Evolutionary conservation across 2,113 vertebrate genomes (phyloP), one percentile per base, ranked within the genome.

Genomic region (Pavo muticus): DNA sequence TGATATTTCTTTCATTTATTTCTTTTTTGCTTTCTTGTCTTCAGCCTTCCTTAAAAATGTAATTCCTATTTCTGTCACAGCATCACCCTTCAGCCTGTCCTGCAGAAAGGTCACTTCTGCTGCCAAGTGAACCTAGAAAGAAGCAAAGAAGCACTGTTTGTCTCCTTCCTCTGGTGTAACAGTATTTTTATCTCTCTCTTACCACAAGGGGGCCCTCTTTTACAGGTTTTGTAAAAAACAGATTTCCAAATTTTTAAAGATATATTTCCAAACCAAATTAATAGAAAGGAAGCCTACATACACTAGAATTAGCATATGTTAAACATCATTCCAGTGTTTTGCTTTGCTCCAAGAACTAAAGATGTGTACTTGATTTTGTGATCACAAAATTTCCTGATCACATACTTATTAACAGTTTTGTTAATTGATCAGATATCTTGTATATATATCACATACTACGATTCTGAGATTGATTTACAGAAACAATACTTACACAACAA

Each of bases 31-130:
- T 97, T 98, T 54, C 94, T 95, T 98, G 71, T 97, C 97, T 71
- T 98, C 97, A 72, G 75, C 75, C 84, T 97, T 98, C 92, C 95
- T 97, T 63, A 98, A 93, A 94, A 98, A 98, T 1, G 89, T 98
- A 85, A 98, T 98, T 96, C 97, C 97, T 95, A 98, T 98, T 98
- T 98, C 98, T 59, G 98, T 98, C 87, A 98, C 97, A 60, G 96
- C 96, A 93, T 98, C 98, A 0, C 98, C 98, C 92, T 97, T 98
- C 47, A 98, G 96, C 88, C 83, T 97, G 92, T 98, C 98, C 96
- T 98, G 98, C 60, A 98, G 94, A 92, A 98, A 98, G 85, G 95
- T 97, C 84, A 98, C 98, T 95, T 98, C 97, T 93, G 98, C 98
- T 42, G 95, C 91, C 92, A 98, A 95, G 50, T 97, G 97, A 95